Evolutionary conservation across 2,888 invertebrate species (phyloP).

Genomic region (Electrophaes corylata): DNA sequence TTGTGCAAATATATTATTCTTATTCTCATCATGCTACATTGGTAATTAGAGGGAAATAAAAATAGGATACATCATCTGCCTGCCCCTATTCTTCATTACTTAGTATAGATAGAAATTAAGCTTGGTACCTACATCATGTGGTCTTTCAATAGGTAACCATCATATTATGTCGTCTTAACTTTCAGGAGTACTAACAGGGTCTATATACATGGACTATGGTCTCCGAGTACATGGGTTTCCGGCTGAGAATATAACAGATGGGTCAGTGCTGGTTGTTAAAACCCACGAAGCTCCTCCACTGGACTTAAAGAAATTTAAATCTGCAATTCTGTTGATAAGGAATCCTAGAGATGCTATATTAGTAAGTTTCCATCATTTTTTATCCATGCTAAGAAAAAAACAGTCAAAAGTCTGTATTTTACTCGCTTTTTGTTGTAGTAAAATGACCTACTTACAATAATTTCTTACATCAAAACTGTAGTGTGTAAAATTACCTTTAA

Average conservation of each 20-base stretch:
- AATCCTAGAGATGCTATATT: constrained; percentile 89
- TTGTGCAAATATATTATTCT: too few relatives aligned
- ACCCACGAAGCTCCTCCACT: constrained; percentile 90
- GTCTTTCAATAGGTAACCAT: too few relatives aligned
- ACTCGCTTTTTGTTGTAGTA: too few relatives aligned
- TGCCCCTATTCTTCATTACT: too few relatives aligned
- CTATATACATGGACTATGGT: constrained; percentile 92
- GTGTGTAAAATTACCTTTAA: too few relatives aligned
- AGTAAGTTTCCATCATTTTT: constrained; percentile 51
- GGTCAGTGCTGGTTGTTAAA: constrained; percentile 90
- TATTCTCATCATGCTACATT: not conserved
- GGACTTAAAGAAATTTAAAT: constrained; percentile 83
- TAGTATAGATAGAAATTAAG: too few relatives aligned
- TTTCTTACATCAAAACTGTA: too few relatives aligned
- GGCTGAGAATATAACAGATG: constrained; percentile 90
- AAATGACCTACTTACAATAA: too few relatives aligned
- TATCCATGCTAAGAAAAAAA: not conserved
- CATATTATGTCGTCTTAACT: not conserved
- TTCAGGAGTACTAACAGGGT: constrained; percentile 89
- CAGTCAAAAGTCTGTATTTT: too few relatives aligned
- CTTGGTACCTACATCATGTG: too few relatives aligned
- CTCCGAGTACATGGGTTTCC: constrained; percentile 91
- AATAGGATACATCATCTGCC: too few relatives aligned
- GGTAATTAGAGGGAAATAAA: too few relatives aligned
- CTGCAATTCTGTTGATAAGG: constrained; percentile 88